phyloP scores from a whole-genome alignment of 2,888 invertebrate species.

The Drepana falcataria region DNA sequence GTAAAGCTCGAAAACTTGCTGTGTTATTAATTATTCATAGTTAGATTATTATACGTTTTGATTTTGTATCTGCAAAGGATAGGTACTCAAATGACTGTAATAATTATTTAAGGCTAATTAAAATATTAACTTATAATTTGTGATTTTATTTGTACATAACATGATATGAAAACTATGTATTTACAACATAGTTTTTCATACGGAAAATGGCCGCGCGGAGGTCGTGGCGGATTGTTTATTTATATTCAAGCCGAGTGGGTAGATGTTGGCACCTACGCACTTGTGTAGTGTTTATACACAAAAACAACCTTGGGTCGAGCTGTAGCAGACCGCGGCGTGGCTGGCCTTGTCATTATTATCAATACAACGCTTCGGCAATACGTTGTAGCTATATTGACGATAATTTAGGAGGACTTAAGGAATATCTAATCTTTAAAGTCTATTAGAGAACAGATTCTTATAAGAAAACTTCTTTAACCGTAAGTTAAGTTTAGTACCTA shows the following conservation, averaged over 20 bases:
- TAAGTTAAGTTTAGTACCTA: too few species aligned
- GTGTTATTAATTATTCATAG: constrained; percentile 70
- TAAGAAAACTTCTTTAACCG: too few species aligned
- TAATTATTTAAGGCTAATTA: constrained; percentile 64
- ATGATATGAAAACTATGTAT: background rate
- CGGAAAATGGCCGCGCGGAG: constrained; percentile 26
- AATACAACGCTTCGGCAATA: constrained; percentile 22
- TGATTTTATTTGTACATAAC: constrained; percentile 25
- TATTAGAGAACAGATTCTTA: too few species aligned
- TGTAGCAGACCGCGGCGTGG: constrained; percentile 35
- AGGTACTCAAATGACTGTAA: constrained; percentile 62
- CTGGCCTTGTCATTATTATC: constrained; percentile 44
- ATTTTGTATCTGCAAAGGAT: constrained; percentile 45
- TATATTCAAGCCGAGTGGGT: constrained; percentile 16
- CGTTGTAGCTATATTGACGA: constrained; percentile 23
- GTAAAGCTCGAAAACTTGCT: constrained; percentile 63
- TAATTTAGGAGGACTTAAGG: too few species aligned
- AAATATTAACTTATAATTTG: constrained; percentile 38
- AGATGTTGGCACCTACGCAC: constrained; percentile 13
- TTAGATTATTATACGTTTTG: constrained; percentile 58
- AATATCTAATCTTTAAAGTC: too few species aligned
- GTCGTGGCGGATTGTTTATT: constrained; percentile 20
- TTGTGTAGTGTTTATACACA: constrained; percentile 64
- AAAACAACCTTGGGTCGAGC: constrained; percentile 62
- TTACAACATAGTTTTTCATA: background rate